phyloP scores from a whole-genome alignment of 2,113 vertebrate species.

The Shinisaurus crocodilurus region DNA sequence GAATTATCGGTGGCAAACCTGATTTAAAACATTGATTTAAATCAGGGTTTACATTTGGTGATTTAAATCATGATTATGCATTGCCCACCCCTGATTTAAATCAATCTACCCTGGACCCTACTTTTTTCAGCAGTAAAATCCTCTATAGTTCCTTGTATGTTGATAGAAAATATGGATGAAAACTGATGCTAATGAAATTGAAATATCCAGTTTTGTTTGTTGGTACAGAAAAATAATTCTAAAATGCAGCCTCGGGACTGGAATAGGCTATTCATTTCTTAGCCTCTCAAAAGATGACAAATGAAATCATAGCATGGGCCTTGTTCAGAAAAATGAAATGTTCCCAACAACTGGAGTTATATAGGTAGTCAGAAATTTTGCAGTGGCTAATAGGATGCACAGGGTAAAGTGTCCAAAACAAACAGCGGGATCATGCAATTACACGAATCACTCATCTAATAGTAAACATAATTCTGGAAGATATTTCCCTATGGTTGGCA shows the following conservation, averaged over 20 bases:
- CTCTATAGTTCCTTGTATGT: constrained; percentile 46
- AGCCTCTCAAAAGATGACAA: not conserved
- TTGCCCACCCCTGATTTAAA: no score
- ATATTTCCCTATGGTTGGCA: constrained; percentile 38
- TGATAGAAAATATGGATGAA: constrained; percentile 69
- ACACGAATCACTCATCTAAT: constrained; percentile 41
- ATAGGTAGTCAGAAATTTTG: constrained; percentile 77
- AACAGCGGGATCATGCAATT: constrained; percentile 54
- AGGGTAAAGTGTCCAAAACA: constrained; percentile 70
- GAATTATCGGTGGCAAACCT: no score
- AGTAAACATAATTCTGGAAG: constrained; percentile 45
- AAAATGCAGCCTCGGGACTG: not conserved
- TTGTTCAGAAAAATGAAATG: constrained; percentile 36
- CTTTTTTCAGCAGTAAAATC: constrained; percentile 57
- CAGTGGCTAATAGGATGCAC: constrained; percentile 70
- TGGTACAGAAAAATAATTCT: constrained; percentile 45
- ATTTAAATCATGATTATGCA: no score
- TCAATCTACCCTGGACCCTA: no score
- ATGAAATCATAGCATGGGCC: not conserved
- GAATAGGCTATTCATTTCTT: not conserved
- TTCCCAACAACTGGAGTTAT: constrained; percentile 64
- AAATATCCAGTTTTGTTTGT: constrained; percentile 65
- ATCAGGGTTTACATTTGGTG: no score
- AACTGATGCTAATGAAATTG: constrained; percentile 75
- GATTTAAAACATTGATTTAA: no score